Base-by-base conservation (phyloP, 2,888 invertebrate genomes). In the Idaea aversata region DNA sequence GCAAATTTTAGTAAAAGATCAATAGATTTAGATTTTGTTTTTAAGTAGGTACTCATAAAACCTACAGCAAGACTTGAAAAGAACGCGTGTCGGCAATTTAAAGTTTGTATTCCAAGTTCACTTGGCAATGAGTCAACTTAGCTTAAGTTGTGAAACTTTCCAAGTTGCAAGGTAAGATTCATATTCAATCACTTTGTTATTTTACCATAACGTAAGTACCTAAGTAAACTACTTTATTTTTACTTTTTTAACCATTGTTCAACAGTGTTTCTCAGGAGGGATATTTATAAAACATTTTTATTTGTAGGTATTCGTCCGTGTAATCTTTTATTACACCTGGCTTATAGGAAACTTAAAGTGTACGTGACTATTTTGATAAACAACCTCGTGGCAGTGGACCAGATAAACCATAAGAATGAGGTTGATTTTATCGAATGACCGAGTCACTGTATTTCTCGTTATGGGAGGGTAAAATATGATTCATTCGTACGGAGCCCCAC, bases 401-500 rank as follows among this genome's bases (percentile, higher is more conserved):
- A 47, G 66, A 61, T 63, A 59, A 63, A 25, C 59, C 63, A 66
- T 69, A 69, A 69, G 70, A 67, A 69, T 63, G 59, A 64, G 47
- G 38, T 62, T 59, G 66, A 68, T 70, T 63, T 61, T 69, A 71
- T 70, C 65, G 57, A 34, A 34, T 60, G 60, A 34, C 47, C 67
- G 66, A 70, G 66, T 71, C 70, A 69, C 66, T 65, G 59, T 57
- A 69, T 65, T 71, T 70, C 70, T 73, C 64, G 69, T 66, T 63
- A 71, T 64, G 59, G 61, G 58, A 63, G 71, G 70, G 64, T 71
- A 74, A 73, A 73, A 72, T 47, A 68, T 76, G 76, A 76, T 74
- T 76, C 74, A 76, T 72, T 62, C 57, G 61, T 67, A 47, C 47
- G 47, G 47, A 47, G 10, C 47, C 47, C 47, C 47, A 47, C 47